Conservation (phyloP, 2,113 vertebrate genomes). For the Cyprinodon variegatus region DNA sequence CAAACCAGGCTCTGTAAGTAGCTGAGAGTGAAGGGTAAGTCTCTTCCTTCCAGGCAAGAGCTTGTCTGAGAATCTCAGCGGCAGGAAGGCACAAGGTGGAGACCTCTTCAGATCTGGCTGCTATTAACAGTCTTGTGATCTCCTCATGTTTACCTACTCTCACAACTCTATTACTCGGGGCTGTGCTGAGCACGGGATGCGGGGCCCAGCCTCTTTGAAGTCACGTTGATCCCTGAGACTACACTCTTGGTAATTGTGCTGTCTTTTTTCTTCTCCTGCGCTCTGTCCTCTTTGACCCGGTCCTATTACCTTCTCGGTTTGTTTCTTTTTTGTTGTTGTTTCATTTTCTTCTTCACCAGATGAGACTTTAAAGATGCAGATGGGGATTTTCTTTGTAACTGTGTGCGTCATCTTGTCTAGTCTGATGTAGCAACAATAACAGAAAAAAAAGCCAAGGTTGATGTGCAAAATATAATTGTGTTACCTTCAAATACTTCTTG, state of each 20-base stretch:
- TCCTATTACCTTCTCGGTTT: not conserved
- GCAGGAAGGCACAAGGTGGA: conserved; percentile 75
- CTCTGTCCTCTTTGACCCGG: conserved; percentile 39
- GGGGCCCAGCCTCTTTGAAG: conserved; percentile 77
- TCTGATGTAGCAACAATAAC: conserved; percentile 39
- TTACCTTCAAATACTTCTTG: not conserved
- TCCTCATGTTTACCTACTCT: conserved; percentile 80
- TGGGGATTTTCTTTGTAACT: conserved; percentile 48
- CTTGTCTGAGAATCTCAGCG: conserved; percentile 71
- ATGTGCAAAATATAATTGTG: no score
- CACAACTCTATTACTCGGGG: conserved; percentile 72
- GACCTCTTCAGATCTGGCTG: conserved; percentile 80
- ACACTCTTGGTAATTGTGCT: conserved; percentile 79
- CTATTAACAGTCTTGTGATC: conserved; percentile 82
- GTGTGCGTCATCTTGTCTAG: conserved; percentile 11
- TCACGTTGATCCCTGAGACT: conserved; percentile 81
- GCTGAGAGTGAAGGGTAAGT: conserved; percentile 56
- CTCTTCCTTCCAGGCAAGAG: conserved; percentile 66
- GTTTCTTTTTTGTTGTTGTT: not conserved
- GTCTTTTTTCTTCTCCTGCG: conserved; percentile 49
- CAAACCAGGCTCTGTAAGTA: conserved; percentile 32
- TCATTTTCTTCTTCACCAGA: conserved; percentile 31
- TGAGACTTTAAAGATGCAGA: conserved; percentile 64
- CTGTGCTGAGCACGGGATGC: conserved; percentile 65
- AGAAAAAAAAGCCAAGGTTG: conserved; percentile 27